These are phyloP conservation scores for Aleiodes leptofemur DNA, from an alignment of 2,888 invertebrate genomes.

Conservation along the genomic window DNA sequence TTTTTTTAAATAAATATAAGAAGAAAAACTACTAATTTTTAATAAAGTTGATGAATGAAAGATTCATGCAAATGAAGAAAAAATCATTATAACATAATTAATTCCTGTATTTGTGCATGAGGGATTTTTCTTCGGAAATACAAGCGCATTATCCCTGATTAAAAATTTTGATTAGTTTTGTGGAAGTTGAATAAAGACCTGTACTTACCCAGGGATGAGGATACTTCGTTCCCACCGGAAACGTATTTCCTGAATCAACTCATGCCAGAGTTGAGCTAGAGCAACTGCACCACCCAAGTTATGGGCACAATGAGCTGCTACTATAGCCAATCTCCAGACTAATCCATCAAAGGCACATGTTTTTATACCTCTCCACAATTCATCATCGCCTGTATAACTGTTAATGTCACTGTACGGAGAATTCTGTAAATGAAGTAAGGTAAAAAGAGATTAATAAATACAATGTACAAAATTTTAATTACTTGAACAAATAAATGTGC, in stretches of 20 bases:
- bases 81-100: slow-evolving; percentile 39
- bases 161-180: neutral
- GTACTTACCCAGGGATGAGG: slow-evolving; percentile 88
- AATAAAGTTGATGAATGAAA: slow-evolving; percentile 4
- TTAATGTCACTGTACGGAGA: slow-evolving; percentile 68
- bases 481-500: neutral
- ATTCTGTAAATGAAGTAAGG: slow-evolving; percentile 60
- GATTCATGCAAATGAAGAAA: slow-evolving; percentile 11
- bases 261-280: slow-evolving; percentile 94
- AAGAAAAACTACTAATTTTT: slow-evolving; percentile 1
- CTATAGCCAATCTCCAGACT: slow-evolving; percentile 87
- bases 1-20: slow-evolving; percentile 20
- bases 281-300: slow-evolving; percentile 85
- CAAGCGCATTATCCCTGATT: slow-evolving; percentile 46
- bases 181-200: slow-evolving; percentile 51
- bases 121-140: slow-evolving; percentile 13
- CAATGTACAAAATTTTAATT: neutral
- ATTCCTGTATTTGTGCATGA: slow-evolving; percentile 49
- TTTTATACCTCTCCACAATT: slow-evolving; percentile 78
- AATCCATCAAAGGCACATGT: slow-evolving; percentile 88
- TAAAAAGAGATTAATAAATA: too few species aligned
- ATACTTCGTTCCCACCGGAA: slow-evolving; percentile 91
- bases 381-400: slow-evolving; percentile 65
- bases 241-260: slow-evolving; percentile 92
- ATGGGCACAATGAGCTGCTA: slow-evolving; percentile 84